Base-by-base conservation (phyloP, 2,797 vertebrate species). In the Taeniopygia guttata region DNA sequence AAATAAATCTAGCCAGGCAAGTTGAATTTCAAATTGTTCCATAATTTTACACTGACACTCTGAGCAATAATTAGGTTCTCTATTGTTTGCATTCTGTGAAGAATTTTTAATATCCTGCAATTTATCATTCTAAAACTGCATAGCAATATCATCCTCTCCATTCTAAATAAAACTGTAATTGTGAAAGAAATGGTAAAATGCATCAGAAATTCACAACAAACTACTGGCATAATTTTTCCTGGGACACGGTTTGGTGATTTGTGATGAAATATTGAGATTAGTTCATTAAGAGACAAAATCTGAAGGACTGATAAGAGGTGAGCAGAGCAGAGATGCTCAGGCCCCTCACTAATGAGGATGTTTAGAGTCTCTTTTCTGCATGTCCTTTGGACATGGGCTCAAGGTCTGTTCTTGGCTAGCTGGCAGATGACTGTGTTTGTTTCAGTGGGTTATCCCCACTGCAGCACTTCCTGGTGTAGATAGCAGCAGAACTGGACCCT, bases 1-100 rank as follows among this genome's bases (percentile, higher is more conserved):
- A 96, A 96, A 96, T 96, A 96, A 96, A 96, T 87, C 54, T 78
- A 96, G 66, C 76, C 82, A 91, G 58, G 87, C 66, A 95, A 93
- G 64, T 86, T 93, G 89, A 87, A 95, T 95, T 96, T 91, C 51
- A 94, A 91, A 91, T 91, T 95, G 84, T 87, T 94, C 82, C 69
- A 88, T 89, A 91, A 95, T 83, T 84, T 54, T 88, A 85, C 76
- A 89, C 30, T 96, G 89, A 93, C 82, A 92, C 21, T 81, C 74
- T 85, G 69, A 95, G 76, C 84, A 95, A 87, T 95, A 95, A 95
- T 91, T 95, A 93, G 74, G n/a, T 86, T 95, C 84, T 92, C 87
- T 91, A 95, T 96, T 96, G 87, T 95, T 96, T 95, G 89, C 86
- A 81, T 93, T 95, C 82, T 66, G 19, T 48, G 46, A 86, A 92